These are phyloP conservation scores for Trypoxylus dichotomus DNA, from an alignment of 1,140 invertebrate genomes.

Conservation along the genomic window DNA sequence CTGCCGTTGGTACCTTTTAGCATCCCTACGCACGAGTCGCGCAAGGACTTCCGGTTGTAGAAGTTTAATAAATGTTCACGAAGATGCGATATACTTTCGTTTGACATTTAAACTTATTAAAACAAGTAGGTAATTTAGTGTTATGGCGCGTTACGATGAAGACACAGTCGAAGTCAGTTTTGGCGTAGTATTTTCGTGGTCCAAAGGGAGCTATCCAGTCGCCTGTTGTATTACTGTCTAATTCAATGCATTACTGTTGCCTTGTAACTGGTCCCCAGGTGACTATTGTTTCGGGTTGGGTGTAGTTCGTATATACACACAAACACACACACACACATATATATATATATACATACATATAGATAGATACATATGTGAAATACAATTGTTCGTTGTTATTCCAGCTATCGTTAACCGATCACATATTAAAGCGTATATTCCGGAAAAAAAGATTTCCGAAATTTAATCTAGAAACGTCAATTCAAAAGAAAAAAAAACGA, in stretches of 20 bases:
- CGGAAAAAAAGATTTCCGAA: too few species aligned
- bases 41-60: background rate
- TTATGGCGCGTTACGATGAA: constrained; percentile 36
- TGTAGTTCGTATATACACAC: too few species aligned
- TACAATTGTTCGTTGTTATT: background rate
- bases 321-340: constrained; percentile 29
- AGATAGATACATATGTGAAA: background rate
- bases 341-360: background rate
- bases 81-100: background rate
- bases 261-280: constrained; percentile 52
- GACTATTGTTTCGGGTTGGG: constrained; percentile 50
- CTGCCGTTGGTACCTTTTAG: background rate
- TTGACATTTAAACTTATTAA: constrained; percentile 40
- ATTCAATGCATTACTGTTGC: constrained; percentile 55
- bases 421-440: too few species aligned
- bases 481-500: too few species aligned
- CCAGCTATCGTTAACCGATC: background rate
- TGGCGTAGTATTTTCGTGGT: constrained; percentile 10
- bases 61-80: background rate
- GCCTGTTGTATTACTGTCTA: constrained; percentile 52
- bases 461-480: too few species aligned
- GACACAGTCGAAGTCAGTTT: constrained; percentile 39
- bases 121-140: constrained; percentile 42
- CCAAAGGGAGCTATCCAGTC: constrained; percentile 43
- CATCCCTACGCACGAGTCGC: background rate